Percentiles rank a stretch among this genome's conserved stretches.
Conservation (phyloP, 1,140 invertebrate species). For the Hycleus cichorii region DNA sequence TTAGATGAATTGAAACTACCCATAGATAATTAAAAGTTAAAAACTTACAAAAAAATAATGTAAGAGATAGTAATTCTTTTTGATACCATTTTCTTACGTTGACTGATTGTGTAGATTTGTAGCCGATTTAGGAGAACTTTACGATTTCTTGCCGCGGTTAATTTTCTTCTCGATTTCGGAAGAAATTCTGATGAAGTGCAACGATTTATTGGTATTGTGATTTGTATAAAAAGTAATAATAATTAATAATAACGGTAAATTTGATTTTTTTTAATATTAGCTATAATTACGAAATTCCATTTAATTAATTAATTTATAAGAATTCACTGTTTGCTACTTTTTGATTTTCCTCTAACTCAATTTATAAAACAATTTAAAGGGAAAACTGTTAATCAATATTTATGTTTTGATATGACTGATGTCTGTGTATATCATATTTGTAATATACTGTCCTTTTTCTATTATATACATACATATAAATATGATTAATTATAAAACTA, state of each 20-base stretch:
- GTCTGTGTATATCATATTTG: constrained; percentile 34
- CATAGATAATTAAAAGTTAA: constrained; percentile 3
- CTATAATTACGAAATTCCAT: neutral
- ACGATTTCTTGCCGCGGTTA: constrained; percentile 4
- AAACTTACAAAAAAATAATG: neutral
- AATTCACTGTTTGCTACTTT: neutral
- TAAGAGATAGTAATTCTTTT: constrained; percentile 27
- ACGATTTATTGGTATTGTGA: constrained; percentile 12
- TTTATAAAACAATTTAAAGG: neutral
- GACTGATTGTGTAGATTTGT: constrained; percentile 19
- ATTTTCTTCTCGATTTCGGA: neutral
- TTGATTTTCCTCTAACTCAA: neutral
- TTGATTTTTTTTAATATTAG: neutral
- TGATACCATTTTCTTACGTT: constrained; percentile 23
- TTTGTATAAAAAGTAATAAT: constrained; percentile 1
- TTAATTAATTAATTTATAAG: neutral
- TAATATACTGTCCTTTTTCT: constrained; percentile 35
- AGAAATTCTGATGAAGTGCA: constrained; percentile 1
- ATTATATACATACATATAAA: constrained; percentile 18
- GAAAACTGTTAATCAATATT: neutral
- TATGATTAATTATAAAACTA: constrained; percentile 8
- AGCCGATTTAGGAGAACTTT: constrained; percentile 12
- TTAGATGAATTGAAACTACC: constrained; percentile 6
- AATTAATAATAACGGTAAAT: neutral
- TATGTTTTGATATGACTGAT: constrained; percentile 24